phyloP scores from a whole-genome alignment of 2,888 invertebrate species.

The Coronaproctus castanopsis region DNA sequence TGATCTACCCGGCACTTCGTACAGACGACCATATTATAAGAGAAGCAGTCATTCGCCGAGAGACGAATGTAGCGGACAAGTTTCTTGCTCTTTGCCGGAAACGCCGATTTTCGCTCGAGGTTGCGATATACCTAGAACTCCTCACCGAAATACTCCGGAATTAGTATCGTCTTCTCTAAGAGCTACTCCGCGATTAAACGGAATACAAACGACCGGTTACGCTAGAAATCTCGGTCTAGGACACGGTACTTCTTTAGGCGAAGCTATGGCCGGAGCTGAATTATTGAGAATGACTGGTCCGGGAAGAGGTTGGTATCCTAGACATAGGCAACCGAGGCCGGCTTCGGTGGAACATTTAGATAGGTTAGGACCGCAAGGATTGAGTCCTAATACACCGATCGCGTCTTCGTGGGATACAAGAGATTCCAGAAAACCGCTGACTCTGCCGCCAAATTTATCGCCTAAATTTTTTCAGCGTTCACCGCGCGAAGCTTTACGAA shows the following conservation, averaged over 20 bases:
- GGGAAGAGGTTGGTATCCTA: conserved; percentile 49
- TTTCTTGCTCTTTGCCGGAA: conserved; percentile 71
- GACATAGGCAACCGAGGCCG: conserved; percentile 35
- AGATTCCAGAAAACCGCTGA: conserved; percentile 51
- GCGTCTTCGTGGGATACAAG: conserved; percentile 26
- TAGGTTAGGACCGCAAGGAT: conserved; percentile 37
- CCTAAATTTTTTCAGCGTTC: conserved; percentile 79
- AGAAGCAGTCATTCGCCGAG: conserved; percentile 24
- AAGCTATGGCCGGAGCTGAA: conserved; percentile 52
- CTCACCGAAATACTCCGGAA: conserved; percentile 44
- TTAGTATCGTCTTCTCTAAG: conserved; percentile 29
- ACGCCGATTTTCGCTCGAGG: conserved; percentile 71
- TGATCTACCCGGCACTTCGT: conserved; percentile 37
- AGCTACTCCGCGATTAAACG: conserved; percentile 16
- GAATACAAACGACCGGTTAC: conserved; percentile 12
- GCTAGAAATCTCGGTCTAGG: conserved; percentile 13
- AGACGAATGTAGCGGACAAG: conserved; percentile 41
- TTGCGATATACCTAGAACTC: conserved; percentile 64
- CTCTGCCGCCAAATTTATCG: conserved; percentile 70
- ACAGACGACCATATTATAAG: conserved; percentile 33
- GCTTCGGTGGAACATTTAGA: conserved; percentile 72
- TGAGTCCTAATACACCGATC: conserved; percentile 18
- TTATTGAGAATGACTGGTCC: conserved; percentile 57
- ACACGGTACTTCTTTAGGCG: conserved; percentile 25
- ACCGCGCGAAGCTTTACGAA: conserved; percentile 62